Conservation (phyloP, 2,113 vertebrate species). For the Amia ocellicauda region DNA sequence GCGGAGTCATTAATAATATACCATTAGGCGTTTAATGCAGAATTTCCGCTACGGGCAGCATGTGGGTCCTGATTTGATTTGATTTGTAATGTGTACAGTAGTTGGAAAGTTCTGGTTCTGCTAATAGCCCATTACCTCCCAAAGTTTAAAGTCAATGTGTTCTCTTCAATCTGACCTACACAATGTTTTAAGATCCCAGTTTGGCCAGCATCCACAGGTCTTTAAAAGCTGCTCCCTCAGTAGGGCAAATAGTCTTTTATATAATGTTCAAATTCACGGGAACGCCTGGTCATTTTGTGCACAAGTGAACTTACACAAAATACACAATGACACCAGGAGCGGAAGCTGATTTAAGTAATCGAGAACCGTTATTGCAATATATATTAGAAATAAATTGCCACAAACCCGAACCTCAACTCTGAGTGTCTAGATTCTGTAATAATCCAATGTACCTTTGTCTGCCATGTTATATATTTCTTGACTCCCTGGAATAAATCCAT, state of each 20-base stretch:
- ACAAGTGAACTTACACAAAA: too few species aligned
- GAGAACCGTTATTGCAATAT: too few species aligned
- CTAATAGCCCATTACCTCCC: slow-evolving; percentile 15
- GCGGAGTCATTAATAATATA: slow-evolving; percentile 12
- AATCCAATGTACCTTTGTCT: not conserved
- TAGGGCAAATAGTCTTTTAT: not conserved
- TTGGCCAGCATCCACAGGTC: not conserved
- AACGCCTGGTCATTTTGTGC: too few species aligned
- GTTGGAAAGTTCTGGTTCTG: not conserved
- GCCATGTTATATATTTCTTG: not conserved
- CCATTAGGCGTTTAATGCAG: slow-evolving; percentile 6
- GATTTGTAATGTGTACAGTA: slow-evolving; percentile 13
- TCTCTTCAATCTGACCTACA: slow-evolving; percentile 10
- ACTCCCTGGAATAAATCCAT: too few species aligned
- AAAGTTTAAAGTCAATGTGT: slow-evolving; percentile 5
- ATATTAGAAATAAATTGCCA: too few species aligned
- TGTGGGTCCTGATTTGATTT: slow-evolving; percentile 1
- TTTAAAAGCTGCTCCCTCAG: slow-evolving; percentile 4
- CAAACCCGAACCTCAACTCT: too few species aligned
- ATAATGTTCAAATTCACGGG: too few species aligned
- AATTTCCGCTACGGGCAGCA: slow-evolving; percentile 6
- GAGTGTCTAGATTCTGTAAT: too few species aligned
- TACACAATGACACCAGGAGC: too few species aligned
- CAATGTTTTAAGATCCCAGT: not conserved
- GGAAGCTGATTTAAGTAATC: too few species aligned